phyloP scores from a whole-genome alignment of 2,113 vertebrate genomes.

The Taurulus bubalis region DNA sequence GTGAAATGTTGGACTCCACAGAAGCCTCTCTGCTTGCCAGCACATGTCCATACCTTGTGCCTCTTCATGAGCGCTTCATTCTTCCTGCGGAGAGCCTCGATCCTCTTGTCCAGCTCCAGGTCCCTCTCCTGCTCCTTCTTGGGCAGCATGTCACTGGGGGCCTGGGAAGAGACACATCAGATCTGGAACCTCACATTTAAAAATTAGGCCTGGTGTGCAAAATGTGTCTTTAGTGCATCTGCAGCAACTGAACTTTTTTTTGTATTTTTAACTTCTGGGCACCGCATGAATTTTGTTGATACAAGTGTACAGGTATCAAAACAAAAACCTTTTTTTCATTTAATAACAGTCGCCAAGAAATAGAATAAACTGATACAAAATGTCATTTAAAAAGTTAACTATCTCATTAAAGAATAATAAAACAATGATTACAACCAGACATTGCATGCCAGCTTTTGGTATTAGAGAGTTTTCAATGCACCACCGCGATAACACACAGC shows the following conservation, averaged over 20 bases:
- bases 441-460: not conserved
- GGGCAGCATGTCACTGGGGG: constrained; percentile 79
- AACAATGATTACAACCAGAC: not conserved
- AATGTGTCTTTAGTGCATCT: not conserved
- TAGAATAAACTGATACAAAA: not conserved
- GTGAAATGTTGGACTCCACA: not conserved
- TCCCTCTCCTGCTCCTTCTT: constrained; percentile 91
- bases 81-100: constrained; percentile 93
- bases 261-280: not conserved
- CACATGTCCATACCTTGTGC: constrained; percentile 88
- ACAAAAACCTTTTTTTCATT: not conserved
- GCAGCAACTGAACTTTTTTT: not conserved
- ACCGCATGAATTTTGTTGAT: not conserved
- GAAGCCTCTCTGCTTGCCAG: constrained; percentile 3
- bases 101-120: constrained; percentile 93
- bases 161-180: constrained; percentile 75
- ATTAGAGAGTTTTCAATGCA: not conserved
- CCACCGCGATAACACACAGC: constrained; percentile 20
- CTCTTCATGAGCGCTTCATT: constrained; percentile 93
- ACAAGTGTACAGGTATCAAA: not conserved
- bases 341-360: not conserved
- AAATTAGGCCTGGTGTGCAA: not conserved
- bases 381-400: not conserved
- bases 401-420: not conserved
- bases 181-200: not conserved